phyloP scores from a whole-genome alignment of 2,113 vertebrate genomes.

The Plectropomus leopardus region DNA sequence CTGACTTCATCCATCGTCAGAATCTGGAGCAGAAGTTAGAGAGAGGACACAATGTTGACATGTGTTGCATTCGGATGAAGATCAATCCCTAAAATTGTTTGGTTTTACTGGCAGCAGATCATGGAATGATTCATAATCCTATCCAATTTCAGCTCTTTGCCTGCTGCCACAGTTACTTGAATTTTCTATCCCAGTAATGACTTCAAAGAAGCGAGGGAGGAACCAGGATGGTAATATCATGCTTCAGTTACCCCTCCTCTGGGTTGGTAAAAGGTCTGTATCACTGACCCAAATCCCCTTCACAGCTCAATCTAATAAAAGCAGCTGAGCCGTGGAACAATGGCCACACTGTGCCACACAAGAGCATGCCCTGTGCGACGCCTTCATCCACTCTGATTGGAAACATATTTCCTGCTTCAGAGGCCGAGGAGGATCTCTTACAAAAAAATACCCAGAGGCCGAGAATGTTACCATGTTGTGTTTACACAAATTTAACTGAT shows the following conservation, averaged over 20 bases:
- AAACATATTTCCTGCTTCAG: constrained; percentile 58
- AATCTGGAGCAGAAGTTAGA: constrained; percentile 81
- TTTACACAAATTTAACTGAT: constrained; percentile 51
- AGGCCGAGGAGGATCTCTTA: constrained; percentile 28
- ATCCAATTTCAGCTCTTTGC: constrained; percentile 18
- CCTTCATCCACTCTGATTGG: constrained; percentile 53
- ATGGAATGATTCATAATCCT: constrained; percentile 17
- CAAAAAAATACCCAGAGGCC: constrained; percentile 20
- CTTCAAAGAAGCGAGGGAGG: constrained; percentile 55
- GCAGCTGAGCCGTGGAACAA: constrained; percentile 67
- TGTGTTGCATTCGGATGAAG: constrained; percentile 19
- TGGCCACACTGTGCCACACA: constrained; percentile 64
- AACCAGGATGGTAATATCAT: constrained; percentile 47
- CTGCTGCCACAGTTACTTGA: constrained; percentile 9
- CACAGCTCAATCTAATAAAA: constrained; percentile 70
- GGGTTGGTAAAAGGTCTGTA: constrained; percentile 57
- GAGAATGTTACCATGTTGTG: constrained; percentile 30
- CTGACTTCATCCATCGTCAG: constrained; percentile 88
- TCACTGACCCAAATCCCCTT: constrained; percentile 65
- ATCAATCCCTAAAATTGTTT: constrained; percentile 19
- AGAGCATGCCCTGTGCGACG: constrained; percentile 39
- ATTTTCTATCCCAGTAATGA: constrained; percentile 33
- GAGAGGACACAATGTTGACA: constrained; percentile 12
- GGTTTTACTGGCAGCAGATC: constrained; percentile 22
- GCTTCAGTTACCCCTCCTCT: constrained; percentile 49